Percentiles rank a stretch among this genome's conserved stretches.
phyloP scores from a whole-genome alignment of 2,888 invertebrate genomes.

The Epiblema foenella region DNA sequence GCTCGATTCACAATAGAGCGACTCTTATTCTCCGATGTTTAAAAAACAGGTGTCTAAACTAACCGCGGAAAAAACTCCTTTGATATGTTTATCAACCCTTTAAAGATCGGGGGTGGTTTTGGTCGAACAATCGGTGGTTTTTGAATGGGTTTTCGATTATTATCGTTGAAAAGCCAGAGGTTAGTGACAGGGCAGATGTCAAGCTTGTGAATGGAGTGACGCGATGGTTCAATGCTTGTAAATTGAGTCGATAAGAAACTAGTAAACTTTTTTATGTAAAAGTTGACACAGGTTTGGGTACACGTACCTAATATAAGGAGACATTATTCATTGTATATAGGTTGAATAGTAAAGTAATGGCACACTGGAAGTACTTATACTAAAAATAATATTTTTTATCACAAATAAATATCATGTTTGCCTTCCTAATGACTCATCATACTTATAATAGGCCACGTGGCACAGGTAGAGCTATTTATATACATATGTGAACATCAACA shows the following conservation, averaged over 20 bases:
- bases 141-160: conserved; percentile 77
- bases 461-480: no score
- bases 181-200: conserved; percentile 84
- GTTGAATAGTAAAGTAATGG: background rate
- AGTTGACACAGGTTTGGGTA: background rate
- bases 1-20: conserved; percentile 75
- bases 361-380: no score
- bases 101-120: conserved; percentile 72
- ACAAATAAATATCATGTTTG: no score
- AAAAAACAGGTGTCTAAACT: conserved; percentile 78
- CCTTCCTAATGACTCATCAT: background rate
- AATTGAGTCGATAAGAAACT: conserved; percentile 75
- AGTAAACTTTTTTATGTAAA: conserved; percentile 50
- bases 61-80: conserved; percentile 65
- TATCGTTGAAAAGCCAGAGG: conserved; percentile 74
- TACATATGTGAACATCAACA: no score
- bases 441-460: background rate
- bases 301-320: background rate
- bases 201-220: conserved; percentile 70
- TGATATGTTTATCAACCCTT: conserved; percentile 84
- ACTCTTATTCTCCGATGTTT: conserved; percentile 65
- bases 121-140: conserved; percentile 71
- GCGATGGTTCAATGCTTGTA: conserved; percentile 56
- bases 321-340: background rate
- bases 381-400: no score